A percentile compares a stretch with the other conserved stretches of the same genome.
Evolutionary conservation across 2,113 vertebrate species (phyloP).

Genomic region (Gallinago media): DNA sequence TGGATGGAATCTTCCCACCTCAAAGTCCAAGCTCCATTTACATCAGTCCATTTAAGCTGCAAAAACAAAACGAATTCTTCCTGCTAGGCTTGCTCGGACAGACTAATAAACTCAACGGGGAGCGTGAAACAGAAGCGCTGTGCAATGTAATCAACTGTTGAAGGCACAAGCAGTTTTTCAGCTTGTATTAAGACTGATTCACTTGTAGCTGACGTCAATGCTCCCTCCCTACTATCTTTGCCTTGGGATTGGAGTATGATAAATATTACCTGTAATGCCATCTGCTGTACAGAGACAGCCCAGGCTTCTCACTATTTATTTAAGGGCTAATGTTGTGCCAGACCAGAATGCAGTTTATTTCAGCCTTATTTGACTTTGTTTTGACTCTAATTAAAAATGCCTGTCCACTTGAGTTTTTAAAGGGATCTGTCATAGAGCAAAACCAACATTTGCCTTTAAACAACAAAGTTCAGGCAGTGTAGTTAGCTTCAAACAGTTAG

Average conservation of each 20-base stretch:
- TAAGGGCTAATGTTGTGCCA: slow-evolving; percentile 3
- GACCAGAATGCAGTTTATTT: slow-evolving; percentile 4
- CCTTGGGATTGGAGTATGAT: slow-evolving; percentile 12
- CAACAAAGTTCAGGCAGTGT: not conserved
- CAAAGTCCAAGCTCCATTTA: slow-evolving; percentile 60
- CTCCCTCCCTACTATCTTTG: not conserved
- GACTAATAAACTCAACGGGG: not conserved
- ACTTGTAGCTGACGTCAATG: slow-evolving; percentile 9
- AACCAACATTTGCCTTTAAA: not conserved
- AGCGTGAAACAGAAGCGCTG: not conserved
- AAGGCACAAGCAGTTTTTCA: slow-evolving; percentile 17
- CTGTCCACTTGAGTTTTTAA: not conserved
- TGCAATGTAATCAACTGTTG: not conserved
- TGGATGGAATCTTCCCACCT: slow-evolving; percentile 71
- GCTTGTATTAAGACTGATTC: slow-evolving; percentile 31
- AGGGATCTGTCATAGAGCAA: not conserved
- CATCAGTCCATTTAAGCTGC: slow-evolving; percentile 17
- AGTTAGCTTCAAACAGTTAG: not conserved
- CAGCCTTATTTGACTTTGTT: slow-evolving; percentile 24
- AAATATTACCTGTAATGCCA: slow-evolving; percentile 64
- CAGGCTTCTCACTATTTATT: not conserved
- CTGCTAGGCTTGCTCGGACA: not conserved
- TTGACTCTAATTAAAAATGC: not conserved
- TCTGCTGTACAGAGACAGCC: slow-evolving; percentile 46
- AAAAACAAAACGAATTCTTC: slow-evolving; percentile 23